Evolutionary conservation across 37 sponge, comb jelly and placozoan genomes (phyloP).

Genomic region (Bolinopsis microptera): DNA sequence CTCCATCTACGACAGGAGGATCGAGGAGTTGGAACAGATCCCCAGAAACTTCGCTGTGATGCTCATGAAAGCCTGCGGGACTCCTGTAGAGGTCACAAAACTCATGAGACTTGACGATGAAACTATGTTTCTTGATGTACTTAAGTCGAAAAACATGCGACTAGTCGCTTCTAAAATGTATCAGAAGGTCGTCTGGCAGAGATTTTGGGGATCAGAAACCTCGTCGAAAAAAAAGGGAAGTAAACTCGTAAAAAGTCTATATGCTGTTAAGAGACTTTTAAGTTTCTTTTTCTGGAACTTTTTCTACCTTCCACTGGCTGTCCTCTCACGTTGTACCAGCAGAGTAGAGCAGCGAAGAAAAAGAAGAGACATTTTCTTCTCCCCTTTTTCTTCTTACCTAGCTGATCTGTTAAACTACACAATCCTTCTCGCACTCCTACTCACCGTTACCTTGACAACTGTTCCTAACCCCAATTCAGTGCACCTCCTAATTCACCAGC

Average conservation of each 20-base stretch:
- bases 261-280: background rate
- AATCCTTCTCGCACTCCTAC: background rate
- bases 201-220: background rate
- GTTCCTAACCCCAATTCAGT: background rate
- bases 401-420: background rate
- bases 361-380: background rate
- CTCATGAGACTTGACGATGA: background rate
- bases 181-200: slow-evolving; percentile 8
- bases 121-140: background rate
- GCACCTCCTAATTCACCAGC: background rate
- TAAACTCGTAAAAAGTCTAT: background rate
- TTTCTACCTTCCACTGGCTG: background rate
- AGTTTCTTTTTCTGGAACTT: background rate
- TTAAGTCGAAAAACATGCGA: background rate
- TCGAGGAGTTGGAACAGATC: background rate
- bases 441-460: background rate
- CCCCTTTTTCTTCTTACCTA: slow-evolving; percentile 2
- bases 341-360: background rate
- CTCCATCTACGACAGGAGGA: slow-evolving; percentile 26
- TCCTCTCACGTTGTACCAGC: background rate
- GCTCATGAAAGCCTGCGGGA: background rate
- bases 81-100: background rate
- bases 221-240: background rate
- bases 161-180: background rate
- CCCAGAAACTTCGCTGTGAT: background rate